phyloP scores from a whole-genome alignment of 2,888 invertebrate genomes.

The Orchesellides sinensis region DNA sequence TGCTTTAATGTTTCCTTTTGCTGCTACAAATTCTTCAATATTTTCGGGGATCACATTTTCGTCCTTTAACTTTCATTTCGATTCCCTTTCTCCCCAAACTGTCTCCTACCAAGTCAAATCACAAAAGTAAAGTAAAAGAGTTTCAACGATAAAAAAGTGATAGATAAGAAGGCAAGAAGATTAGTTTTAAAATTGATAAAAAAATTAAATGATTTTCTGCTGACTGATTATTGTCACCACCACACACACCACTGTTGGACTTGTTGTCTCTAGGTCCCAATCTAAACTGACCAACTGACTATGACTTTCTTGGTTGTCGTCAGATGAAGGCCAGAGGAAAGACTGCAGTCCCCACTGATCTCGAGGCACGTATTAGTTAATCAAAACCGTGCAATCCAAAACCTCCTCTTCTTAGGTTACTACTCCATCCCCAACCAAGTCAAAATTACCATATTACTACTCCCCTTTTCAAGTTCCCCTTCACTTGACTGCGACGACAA shows the following conservation, averaged over 20 bases:
- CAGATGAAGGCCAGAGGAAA: slow-evolving; percentile 48
- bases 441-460: neutral
- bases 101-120: neutral
- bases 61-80: neutral
- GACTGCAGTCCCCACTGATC: slow-evolving; percentile 43
- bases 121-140: neutral
- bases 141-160: neutral
- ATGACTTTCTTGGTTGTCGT: slow-evolving; percentile 16
- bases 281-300: slow-evolving; percentile 6
- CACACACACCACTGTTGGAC: no score
- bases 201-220: no score
- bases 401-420: no score
- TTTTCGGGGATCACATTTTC: neutral
- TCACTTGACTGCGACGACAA: slow-evolving; percentile 2
- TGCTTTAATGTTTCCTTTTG: neutral
- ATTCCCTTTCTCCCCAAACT: neutral
- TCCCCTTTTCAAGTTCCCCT: slow-evolving; percentile 10
- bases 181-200: neutral
- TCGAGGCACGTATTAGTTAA: slow-evolving; percentile 61
- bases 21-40: neutral
- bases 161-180: slow-evolving; percentile 38
- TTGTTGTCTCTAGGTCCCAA: neutral
- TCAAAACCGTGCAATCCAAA: slow-evolving; percentile 10
- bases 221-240: no score
- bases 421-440: no score